These are phyloP conservation scores for Cephalotes varians DNA, from an alignment of 2,888 invertebrate species.

Conservation along the genomic window DNA sequence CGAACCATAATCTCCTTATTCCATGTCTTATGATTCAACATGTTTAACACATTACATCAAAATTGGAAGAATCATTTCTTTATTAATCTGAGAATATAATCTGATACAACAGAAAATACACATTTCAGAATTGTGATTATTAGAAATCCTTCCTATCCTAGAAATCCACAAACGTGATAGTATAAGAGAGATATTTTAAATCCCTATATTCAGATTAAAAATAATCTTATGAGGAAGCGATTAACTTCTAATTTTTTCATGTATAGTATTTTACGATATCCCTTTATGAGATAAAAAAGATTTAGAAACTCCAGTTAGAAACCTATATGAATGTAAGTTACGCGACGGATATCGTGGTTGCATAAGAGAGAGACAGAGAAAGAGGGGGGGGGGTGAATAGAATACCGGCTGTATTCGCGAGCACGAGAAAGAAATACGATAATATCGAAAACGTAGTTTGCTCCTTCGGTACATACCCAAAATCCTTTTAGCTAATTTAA, in stretches of 20 bases:
- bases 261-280: neutral
- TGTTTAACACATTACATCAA: neutral
- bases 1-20: too few relatives aligned
- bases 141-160: too few relatives aligned
- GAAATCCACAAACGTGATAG: neutral
- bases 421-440: conserved; percentile 51
- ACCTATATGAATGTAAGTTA: conserved; percentile 7
- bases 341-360: conserved; percentile 3
- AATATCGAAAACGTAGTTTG: conserved; percentile 65
- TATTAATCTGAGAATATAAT: neutral
- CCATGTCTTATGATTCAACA: too few relatives aligned
- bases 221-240: neutral
- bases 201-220: conserved; percentile 2
- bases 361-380: neutral
- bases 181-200: neutral
- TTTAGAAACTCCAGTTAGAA: neutral
- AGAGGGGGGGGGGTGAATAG: neutral
- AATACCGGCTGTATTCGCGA: conserved; percentile 1
- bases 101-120: neutral
- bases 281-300: neutral
- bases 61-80: neutral
- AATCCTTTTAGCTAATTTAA: conserved; percentile 78
- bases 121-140: neutral
- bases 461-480: conserved; percentile 56
- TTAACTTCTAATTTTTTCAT: neutral